Evolutionary conservation across 2,888 invertebrate genomes (phyloP).

Genomic region (Zhuqinia jingwanae): DNA sequence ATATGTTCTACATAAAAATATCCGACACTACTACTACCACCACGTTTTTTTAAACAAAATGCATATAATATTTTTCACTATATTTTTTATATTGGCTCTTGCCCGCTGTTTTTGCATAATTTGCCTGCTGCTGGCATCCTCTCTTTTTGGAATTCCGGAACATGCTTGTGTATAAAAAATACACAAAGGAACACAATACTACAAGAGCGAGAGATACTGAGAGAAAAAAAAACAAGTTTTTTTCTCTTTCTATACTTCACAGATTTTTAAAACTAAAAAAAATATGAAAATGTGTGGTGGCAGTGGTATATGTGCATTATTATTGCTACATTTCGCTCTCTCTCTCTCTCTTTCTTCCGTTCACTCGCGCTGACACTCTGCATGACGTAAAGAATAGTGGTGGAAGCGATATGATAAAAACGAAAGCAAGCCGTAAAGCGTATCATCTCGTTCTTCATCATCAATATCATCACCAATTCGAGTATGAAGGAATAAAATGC

Average conservation of each 20-base stretch:
- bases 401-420: background rate
- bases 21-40: too few relatives aligned
- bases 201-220: background rate
- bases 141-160: constrained; percentile 7
- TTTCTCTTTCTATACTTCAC: background rate
- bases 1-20: constrained; percentile 10
- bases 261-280: background rate
- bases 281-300: too few relatives aligned
- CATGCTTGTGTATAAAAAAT: background rate
- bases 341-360: background rate
- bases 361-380: background rate
- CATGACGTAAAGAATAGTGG: constrained; percentile 42
- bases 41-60: background rate
- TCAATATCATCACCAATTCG: constrained; percentile 20
- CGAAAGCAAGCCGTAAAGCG: constrained; percentile 28
- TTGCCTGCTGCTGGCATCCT: background rate
- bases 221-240: background rate
- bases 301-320: background rate
- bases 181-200: background rate
- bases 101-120: background rate
- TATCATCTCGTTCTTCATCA: constrained; percentile 52
- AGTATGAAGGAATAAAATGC: constrained; percentile 16
- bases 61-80: constrained; percentile 30
- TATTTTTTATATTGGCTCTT: background rate
- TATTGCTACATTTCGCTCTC: constrained; percentile 8